These are phyloP conservation scores for Tapirus indicus DNA, from an alignment of 2,797 vertebrate genomes.

Conservation along the genomic window DNA sequence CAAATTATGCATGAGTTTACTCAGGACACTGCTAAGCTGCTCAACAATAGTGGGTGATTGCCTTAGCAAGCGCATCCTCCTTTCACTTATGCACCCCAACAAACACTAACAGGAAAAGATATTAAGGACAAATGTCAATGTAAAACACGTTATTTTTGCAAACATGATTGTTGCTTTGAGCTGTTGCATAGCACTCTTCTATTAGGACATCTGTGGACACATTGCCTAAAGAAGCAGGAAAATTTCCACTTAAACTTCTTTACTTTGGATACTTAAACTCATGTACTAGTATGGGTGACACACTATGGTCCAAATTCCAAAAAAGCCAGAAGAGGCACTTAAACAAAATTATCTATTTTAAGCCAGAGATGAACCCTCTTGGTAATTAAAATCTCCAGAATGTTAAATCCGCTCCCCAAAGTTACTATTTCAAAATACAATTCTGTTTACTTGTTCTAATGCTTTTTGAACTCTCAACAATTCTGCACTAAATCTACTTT, in stretches of 20 bases:
- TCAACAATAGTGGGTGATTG: constrained; percentile 90
- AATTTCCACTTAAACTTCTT: neutral
- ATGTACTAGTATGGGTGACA: neutral
- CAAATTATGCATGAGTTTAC: constrained; percentile 89
- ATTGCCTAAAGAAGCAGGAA: neutral
- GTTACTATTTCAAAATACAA: neutral
- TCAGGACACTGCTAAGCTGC: constrained; percentile 87
- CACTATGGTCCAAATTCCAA: neutral
- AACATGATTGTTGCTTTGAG: constrained; percentile 84
- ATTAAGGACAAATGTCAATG: constrained; percentile 86
- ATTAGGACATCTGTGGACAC: neutral
- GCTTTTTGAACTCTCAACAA: neutral
- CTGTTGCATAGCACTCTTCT: neutral
- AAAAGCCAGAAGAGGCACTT: neutral
- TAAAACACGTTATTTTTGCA: constrained; percentile 85
- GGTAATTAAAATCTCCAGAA: constrained; percentile 6
- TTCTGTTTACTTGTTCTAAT: neutral
- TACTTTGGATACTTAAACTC: neutral
- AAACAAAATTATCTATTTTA: neutral
- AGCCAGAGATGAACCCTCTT: neutral
- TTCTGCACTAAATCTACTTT: neutral
- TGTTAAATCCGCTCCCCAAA: neutral
- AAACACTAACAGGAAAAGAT: constrained; percentile 83
- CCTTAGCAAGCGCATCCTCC: constrained; percentile 87
- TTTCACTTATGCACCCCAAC: constrained; percentile 87